A percentile compares a stretch with the other conserved stretches of the same genome.
These are phyloP conservation scores for Mechanitis messenoides DNA, from an alignment of 2,888 invertebrate species.

Conservation along the genomic window DNA sequence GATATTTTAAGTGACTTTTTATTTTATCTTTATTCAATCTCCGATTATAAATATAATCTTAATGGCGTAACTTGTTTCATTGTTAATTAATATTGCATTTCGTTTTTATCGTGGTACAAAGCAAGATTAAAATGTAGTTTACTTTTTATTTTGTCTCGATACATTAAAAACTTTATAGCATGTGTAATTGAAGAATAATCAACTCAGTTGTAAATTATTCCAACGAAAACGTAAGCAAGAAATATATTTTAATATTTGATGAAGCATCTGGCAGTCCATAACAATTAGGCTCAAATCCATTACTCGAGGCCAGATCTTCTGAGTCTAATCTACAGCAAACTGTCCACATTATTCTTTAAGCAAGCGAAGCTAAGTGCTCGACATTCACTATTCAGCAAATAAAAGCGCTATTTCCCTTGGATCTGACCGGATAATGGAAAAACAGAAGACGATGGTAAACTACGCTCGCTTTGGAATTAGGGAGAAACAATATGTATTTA, in stretches of 20 bases:
- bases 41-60: too few relatives aligned
- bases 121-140: too few relatives aligned
- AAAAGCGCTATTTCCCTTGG: conserved; percentile 63
- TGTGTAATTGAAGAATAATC: too few relatives aligned
- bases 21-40: neutral
- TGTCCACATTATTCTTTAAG: conserved; percentile 68
- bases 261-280: neutral
- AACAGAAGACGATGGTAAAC: conserved; percentile 52
- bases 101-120: too few relatives aligned
- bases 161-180: too few relatives aligned
- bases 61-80: too few relatives aligned
- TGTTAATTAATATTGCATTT: too few relatives aligned
- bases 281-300: conserved; percentile 20
- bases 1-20: neutral
- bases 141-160: too few relatives aligned
- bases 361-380: conserved; percentile 61
- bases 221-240: too few relatives aligned
- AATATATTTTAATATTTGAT: too few relatives aligned
- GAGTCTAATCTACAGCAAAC: conserved; percentile 49
- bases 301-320: conserved; percentile 16
- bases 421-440: conserved; percentile 69
- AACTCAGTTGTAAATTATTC: too few relatives aligned
- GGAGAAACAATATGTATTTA: conserved; percentile 6
- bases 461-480: conserved; percentile 35
- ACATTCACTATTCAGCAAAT: conserved; percentile 71